Evolutionary conservation across 2,888 invertebrate genomes (phyloP).

Genomic region (Noctua janthe): DNA sequence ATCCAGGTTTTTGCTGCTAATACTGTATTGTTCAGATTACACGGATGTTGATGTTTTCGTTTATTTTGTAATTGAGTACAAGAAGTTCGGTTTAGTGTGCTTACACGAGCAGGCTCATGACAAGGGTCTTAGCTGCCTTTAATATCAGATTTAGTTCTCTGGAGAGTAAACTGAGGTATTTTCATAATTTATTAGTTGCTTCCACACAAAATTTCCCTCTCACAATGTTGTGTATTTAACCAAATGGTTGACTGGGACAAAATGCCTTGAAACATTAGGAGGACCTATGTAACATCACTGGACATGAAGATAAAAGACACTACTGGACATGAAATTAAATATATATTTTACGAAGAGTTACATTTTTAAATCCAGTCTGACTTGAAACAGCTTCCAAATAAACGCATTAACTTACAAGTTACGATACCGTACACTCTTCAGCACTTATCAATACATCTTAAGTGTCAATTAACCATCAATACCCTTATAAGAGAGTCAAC

Average conservation of each 20-base stretch:
- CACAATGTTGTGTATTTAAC: not conserved
- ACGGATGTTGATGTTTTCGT: conserved; percentile 38
- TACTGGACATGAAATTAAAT: not conserved
- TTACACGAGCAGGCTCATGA: conserved; percentile 15
- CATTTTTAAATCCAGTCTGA: not conserved
- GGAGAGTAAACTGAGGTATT: conserved; percentile 25
- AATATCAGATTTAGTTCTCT: conserved; percentile 49
- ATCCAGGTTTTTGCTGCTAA: conserved; percentile 47
- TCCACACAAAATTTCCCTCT: not conserved
- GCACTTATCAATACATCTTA: conserved; percentile 28
- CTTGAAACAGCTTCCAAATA: not conserved
- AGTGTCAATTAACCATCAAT: conserved; percentile 49
- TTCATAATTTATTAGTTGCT: conserved; percentile 36
- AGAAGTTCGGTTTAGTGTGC: not conserved
- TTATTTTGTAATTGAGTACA: conserved; percentile 27
- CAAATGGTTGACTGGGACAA: not conserved
- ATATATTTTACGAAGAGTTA: not conserved
- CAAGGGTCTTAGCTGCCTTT: conserved; percentile 41
- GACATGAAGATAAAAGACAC: not conserved
- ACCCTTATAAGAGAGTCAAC: conserved; percentile 19
- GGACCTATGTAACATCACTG: not conserved
- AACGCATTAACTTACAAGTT: not conserved
- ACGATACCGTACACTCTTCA: not conserved
- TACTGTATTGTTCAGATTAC: conserved; percentile 35
- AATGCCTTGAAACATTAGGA: not conserved